Evolutionary conservation across 2,113 vertebrate species (phyloP).

Genomic region (Campylorhamphus procurvoides): DNA sequence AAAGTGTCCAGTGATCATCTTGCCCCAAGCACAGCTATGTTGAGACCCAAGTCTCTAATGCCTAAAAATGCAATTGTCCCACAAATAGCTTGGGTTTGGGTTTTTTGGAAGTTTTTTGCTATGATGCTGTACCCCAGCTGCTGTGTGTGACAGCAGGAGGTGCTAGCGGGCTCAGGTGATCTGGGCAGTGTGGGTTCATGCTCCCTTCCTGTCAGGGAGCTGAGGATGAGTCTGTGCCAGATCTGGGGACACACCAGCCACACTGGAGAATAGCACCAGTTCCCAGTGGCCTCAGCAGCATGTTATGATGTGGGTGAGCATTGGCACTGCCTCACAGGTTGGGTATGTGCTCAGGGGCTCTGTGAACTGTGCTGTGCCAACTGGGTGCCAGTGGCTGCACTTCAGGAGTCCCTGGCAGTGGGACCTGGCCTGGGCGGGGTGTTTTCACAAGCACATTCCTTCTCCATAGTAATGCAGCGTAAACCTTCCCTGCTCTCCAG

Average conservation of each 20-base stretch:
- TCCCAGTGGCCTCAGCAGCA: rapidly evolving
- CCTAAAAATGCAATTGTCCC: neutral
- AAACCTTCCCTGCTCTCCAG: conserved; percentile 30
- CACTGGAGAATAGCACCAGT: rapidly evolving
- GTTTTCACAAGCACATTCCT: conserved; percentile 47
- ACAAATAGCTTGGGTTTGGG: rapidly evolving
- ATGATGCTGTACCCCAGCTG: rapidly evolving
- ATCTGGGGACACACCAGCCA: rapidly evolving
- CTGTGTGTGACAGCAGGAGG: neutral
- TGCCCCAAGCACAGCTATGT: neutral
- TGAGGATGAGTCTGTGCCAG: rapidly evolving
- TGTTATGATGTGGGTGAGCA: rapidly evolving
- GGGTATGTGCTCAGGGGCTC: rapidly evolving
- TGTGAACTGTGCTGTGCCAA: rapidly evolving
- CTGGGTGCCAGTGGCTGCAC: rapidly evolving
- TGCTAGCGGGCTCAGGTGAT: rapidly evolving
- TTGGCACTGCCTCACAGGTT: rapidly evolving
- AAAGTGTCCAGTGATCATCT: rapidly evolving
- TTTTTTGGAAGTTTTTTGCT: neutral
- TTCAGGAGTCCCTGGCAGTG: neutral
- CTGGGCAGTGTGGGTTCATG: neutral
- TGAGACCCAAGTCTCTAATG: rapidly evolving
- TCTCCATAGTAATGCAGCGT: neutral
- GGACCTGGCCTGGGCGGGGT: neutral
- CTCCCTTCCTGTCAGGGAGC: neutral